A percentile compares a stretch with the other conserved stretches of the same genome.
Evolutionary conservation across 2,888 invertebrate species (phyloP).

Genomic region (Tridacna crocea): DNA sequence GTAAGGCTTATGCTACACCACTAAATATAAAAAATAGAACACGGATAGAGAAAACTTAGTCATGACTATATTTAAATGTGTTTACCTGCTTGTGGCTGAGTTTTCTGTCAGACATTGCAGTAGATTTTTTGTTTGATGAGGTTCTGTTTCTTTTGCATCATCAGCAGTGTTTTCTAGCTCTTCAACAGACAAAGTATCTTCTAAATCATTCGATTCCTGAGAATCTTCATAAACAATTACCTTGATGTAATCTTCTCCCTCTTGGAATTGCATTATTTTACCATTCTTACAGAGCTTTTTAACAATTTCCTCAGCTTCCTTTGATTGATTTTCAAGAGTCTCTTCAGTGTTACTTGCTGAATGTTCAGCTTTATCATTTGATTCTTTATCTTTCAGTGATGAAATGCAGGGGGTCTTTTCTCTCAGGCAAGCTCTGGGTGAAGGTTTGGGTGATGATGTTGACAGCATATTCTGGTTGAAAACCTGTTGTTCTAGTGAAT

Average conservation of each 20-base stretch:
- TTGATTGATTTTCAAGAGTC: conserved; percentile 11
- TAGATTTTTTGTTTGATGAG: conserved; percentile 11
- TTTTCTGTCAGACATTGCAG: conserved; percentile 27
- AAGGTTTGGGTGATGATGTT: conserved; percentile 4
- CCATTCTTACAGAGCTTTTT: conserved; percentile 60
- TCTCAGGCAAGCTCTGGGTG: neutral
- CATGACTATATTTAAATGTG: too few relatives aligned
- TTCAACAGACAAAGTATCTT: conserved; percentile 36
- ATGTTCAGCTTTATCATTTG: neutral
- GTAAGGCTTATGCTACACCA: too few relatives aligned
- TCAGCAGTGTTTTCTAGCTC: conserved; percentile 35
- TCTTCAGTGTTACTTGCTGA: neutral
- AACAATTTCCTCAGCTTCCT: conserved; percentile 58
- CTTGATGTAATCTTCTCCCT: conserved; percentile 59
- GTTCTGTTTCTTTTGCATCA: neutral
- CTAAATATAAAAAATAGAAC: too few relatives aligned
- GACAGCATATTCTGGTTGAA: conserved; percentile 2
- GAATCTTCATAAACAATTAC: conserved; percentile 63
- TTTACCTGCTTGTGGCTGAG: neutral
- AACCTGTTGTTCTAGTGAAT: conserved; percentile 3
- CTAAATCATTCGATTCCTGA: conserved; percentile 38
- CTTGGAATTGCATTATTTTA: conserved; percentile 56
- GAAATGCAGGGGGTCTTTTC: neutral
- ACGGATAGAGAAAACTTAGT: too few relatives aligned
- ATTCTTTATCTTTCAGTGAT: neutral